These are phyloP conservation scores for Heterochromis multidens DNA, from an alignment of 2,113 vertebrate species.

Conservation along the genomic window DNA sequence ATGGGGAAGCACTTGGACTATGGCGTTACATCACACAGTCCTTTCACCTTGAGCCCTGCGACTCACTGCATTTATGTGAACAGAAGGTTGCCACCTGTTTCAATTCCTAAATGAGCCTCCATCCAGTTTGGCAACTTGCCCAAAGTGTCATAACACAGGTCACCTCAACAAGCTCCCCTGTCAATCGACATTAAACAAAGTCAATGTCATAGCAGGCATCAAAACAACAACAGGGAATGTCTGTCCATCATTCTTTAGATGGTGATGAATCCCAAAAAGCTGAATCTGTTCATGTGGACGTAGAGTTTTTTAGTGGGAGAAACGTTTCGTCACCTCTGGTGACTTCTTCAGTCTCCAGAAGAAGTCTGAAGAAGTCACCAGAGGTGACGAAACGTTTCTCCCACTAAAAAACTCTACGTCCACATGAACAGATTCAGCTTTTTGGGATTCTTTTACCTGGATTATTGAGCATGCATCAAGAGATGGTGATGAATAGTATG, in stretches of 20 bases:
- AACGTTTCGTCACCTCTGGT: too few species aligned
- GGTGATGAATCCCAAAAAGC: too few species aligned
- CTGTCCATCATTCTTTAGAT: not conserved
- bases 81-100: slow-evolving; percentile 43
- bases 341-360: too few species aligned
- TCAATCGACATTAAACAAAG: slow-evolving; percentile 30
- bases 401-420: too few species aligned
- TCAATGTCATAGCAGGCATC: slow-evolving; percentile 15
- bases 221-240: slow-evolving; percentile 7
- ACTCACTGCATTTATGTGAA: slow-evolving; percentile 11
- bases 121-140: slow-evolving; percentile 37
- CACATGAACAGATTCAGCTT: too few species aligned
- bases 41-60: slow-evolving; percentile 45
- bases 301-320: too few species aligned
- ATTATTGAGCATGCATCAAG: too few species aligned
- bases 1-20: not conserved
- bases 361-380: too few species aligned
- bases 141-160: slow-evolving; percentile 43
- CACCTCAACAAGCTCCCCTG: slow-evolving; percentile 18
- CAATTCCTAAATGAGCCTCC: slow-evolving; percentile 53
- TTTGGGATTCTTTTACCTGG: too few species aligned
- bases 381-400: too few species aligned
- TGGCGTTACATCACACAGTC: slow-evolving; percentile 29
- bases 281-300: too few species aligned
- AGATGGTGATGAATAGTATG: not conserved